Evolutionary conservation across 2,888 invertebrate genomes (phyloP).

Genomic region (Caenorhabditis sp.): DNA sequence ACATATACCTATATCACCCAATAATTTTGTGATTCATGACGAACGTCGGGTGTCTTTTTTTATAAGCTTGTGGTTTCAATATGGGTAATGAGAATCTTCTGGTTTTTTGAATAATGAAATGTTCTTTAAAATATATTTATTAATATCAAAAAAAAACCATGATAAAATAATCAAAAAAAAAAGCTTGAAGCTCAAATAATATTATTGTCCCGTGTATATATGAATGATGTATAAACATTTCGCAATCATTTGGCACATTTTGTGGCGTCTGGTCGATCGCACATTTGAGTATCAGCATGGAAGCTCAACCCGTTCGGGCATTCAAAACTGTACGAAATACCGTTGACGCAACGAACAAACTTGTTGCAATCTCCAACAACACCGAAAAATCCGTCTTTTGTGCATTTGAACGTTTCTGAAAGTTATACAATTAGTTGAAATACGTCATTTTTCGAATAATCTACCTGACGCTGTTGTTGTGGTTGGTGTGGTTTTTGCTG

Average conservation of each 20-base stretch:
- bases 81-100: not conserved
- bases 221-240: slow-evolving; percentile 3
- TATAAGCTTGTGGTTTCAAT: not conserved
- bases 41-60: not conserved
- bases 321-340: slow-evolving; percentile 66
- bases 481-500: slow-evolving; percentile 19
- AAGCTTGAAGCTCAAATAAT: not conserved
- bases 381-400: slow-evolving; percentile 64
- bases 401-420: slow-evolving; percentile 52
- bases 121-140: not conserved
- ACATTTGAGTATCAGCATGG: slow-evolving; percentile 57
- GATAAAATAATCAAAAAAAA: not conserved
- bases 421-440: slow-evolving; percentile 1
- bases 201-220: slow-evolving; percentile 14
- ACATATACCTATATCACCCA: slow-evolving; percentile 17
- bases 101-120: not conserved
- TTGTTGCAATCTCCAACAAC: slow-evolving; percentile 54
- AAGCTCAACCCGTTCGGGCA: slow-evolving; percentile 65
- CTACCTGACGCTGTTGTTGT: slow-evolving; percentile 13
- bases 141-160: not conserved
- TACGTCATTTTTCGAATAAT: not conserved
- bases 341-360: slow-evolving; percentile 66
- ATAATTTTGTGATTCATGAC: slow-evolving; percentile 10
- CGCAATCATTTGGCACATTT: slow-evolving; percentile 48
- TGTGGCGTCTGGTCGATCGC: slow-evolving; percentile 63